Evolutionary conservation across 2,888 invertebrate species (phyloP), one percentile per base, ranked within the genome.

Genomic region (Microdon myrmicae): DNA sequence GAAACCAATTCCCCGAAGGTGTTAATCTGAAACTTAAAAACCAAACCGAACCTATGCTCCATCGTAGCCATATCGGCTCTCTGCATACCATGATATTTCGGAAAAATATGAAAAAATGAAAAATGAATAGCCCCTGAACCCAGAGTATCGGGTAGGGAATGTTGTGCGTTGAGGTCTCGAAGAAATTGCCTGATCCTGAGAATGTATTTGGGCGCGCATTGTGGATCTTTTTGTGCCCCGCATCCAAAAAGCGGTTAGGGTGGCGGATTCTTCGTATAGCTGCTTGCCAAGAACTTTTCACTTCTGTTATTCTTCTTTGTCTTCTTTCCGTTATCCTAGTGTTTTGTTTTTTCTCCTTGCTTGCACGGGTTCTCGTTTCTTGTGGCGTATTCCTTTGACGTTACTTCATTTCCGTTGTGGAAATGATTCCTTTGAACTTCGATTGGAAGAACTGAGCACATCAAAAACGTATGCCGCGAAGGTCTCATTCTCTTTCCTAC

Each of bases 371-470:
- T n/a, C n/a, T n/a, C n/a, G 55, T 39, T 55, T 48, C 34, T 47
- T 53, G 60, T 61, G 51, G 56, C 47, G 49, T 67, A 60, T 56
- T 67, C 60, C 67, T 68, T 68, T 66, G 68, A 53, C 60, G 60
- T 68, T 60, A 68, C 60, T 68, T 68, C 68, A 68, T 68, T 68
- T 68, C 68, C 68, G 68, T 56, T 67, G 56, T 67, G 68, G 60
- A 67, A 68, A 67, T 68, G 67, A 68, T 68, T 67, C 67, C 68
- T 68, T 68, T 68, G 68, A 68, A 68, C 68, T 68, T 67, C 68
- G 67, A 67, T 68, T 67, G 48, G 53, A 48, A 56, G n/a, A 67
- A 28, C 34, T 44, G 58, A 58, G 53, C 44, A 64, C 58, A 58
- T 64, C 58, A 64, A 41, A 53, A 64, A 44, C 58, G 49, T 64